Conservation (phyloP, 2,113 vertebrate species). For the Poicephalus meyeri region DNA sequence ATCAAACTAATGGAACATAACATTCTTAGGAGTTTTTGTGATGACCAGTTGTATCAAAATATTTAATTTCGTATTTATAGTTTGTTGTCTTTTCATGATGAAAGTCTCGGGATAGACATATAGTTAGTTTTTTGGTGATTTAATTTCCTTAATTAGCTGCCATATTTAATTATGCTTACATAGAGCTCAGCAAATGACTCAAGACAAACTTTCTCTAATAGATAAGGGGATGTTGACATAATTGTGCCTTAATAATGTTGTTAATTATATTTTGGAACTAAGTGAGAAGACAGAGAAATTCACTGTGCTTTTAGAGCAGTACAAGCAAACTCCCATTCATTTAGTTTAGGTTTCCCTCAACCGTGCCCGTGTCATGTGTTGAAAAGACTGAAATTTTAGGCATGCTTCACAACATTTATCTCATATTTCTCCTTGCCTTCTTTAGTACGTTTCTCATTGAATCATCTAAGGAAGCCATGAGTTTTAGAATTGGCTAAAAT, state of each 20-base stretch:
- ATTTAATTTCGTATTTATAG: not conserved
- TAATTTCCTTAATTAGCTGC: not conserved
- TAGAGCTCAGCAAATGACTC: not conserved
- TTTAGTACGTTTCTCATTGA: not conserved
- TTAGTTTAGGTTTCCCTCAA: not conserved
- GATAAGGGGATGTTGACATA: not conserved
- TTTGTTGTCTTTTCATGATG: not conserved
- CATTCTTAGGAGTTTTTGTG: not conserved
- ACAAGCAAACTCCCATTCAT: not conserved
- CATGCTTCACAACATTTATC: not conserved
- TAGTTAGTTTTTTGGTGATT: not conserved
- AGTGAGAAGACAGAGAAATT: not conserved
- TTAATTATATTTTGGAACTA: conserved; percentile 11
- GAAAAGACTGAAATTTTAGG: not conserved
- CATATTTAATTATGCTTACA: not conserved
- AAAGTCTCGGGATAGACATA: not conserved
- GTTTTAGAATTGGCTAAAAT: not conserved
- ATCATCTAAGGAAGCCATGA: not conserved
- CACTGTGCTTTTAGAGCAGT: not conserved
- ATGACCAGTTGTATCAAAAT: not conserved
- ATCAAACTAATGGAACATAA: not conserved
- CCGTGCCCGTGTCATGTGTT: not conserved
- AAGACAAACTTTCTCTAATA: not conserved
- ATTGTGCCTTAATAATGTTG: not conserved
- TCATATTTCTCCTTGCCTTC: not conserved